Evolutionary conservation across 2,888 invertebrate genomes (phyloP).

Genomic region (Drosophila emarginata): DNA sequence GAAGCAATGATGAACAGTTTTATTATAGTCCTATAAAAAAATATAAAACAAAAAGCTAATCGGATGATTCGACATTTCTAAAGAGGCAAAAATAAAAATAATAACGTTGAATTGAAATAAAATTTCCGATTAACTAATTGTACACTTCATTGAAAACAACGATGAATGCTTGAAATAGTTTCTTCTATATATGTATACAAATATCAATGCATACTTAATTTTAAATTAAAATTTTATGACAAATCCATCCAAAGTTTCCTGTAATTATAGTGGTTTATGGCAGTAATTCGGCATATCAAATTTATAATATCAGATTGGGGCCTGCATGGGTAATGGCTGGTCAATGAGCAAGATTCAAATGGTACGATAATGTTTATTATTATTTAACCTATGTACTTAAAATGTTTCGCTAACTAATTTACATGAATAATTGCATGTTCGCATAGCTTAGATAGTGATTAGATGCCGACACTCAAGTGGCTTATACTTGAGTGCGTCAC

Average conservation of each 20-base stretch:
- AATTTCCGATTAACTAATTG: neutral
- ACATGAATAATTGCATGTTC: conserved; percentile 26
- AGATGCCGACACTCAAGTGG: conserved; percentile 28
- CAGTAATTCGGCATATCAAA: neutral
- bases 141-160: neutral
- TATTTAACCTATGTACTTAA: neutral
- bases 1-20: too few species aligned
- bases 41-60: too few species aligned
- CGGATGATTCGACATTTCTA: too few species aligned
- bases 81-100: neutral
- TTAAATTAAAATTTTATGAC: conserved; percentile 4
- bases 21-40: too few species aligned
- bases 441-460: conserved; percentile 4
- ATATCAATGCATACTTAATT: neutral
- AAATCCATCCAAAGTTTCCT: neutral
- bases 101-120: neutral
- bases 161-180: neutral
- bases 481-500: conserved; percentile 8
- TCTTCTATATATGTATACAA: neutral
- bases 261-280: conserved; percentile 1
- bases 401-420: neutral
- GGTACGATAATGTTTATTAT: neutral
- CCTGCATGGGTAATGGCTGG: neutral
- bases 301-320: neutral
- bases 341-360: neutral